Evolutionary conservation across 1,140 invertebrate species (phyloP).

Genomic region (Zophobas morio): DNA sequence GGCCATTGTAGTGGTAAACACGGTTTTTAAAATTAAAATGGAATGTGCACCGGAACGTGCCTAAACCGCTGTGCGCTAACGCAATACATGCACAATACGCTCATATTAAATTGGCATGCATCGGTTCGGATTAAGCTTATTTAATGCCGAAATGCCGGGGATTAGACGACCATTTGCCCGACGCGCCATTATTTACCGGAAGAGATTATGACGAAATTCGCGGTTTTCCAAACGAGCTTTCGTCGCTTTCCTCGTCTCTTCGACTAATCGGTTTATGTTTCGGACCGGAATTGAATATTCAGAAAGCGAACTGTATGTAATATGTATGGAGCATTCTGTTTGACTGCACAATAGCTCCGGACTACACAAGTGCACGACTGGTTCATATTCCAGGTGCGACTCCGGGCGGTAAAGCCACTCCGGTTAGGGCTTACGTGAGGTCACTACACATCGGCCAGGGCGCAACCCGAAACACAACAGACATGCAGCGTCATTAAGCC

Average conservation of each 20-base stretch:
- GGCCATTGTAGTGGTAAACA: conserved; percentile 48
- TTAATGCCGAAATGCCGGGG: conserved; percentile 43
- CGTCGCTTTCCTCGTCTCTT: conserved; percentile 6
- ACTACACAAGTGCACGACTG: conserved; percentile 30
- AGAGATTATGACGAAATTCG: conserved; percentile 41
- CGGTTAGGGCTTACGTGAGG: conserved; percentile 45
- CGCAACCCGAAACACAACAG: conserved; percentile 6
- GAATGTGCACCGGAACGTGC: conserved; percentile 56
- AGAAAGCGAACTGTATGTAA: conserved; percentile 45
- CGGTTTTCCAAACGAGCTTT: conserved; percentile 41
- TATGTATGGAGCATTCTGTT: conserved; percentile 37
- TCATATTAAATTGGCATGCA: conserved; percentile 48
- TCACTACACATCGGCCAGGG: conserved; percentile 22
- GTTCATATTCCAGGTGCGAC: conserved; percentile 45
- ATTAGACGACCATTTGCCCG: conserved; percentile 33
- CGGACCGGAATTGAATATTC: conserved; percentile 43
- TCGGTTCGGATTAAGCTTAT: conserved; percentile 44
- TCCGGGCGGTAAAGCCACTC: conserved; percentile 40
- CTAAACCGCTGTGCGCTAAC: conserved; percentile 52
- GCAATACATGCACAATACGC: conserved; percentile 51
- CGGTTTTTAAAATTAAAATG: conserved; percentile 55
- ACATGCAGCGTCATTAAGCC: neutral
- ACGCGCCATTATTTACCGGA: conserved; percentile 38
- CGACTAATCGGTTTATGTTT: conserved; percentile 32
- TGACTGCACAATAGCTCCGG: conserved; percentile 15